Evolutionary conservation across 2,113 vertebrate species (phyloP), one percentile per base, ranked within the genome.

Genomic region (Platichthys flesus): DNA sequence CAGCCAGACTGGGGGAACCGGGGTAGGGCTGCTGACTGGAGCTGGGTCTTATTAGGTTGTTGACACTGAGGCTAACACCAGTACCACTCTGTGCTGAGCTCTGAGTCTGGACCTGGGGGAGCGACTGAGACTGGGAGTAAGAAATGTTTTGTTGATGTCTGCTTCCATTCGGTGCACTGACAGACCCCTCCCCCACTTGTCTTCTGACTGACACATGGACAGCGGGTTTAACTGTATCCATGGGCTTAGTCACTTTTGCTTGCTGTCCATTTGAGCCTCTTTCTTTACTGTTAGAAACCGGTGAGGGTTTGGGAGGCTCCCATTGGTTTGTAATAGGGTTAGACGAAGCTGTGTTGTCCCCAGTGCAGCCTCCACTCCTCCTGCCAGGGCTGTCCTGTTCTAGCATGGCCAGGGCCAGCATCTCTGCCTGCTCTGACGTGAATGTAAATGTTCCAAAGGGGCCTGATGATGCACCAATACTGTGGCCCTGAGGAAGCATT

Each of bases 341-440:
- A 85, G 94, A 65, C 86, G 94, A 10, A 83, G 90, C 28, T 3
- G 58, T 20, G 67, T 79, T 92, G 16, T 93, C 92, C 12, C 78
- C 86, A 28, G 88, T 79, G 71, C 93, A 94, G 31, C 76, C 71
- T 55, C 86, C 91, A 40, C 63, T 87, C 71, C 96, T 96, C 73
- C 94, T 94, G 24, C 91, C 91, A 18, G 96, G 94, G 80, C 91
- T 96, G 71, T 98, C 97, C 74, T 98, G 97, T 63, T 98, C 96
- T 78, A 99, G 96, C 93, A 98, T 98, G 52, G 96, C 97, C 76
- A 98, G 92, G 65, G 97, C 97, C 14, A 99, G 94, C 40, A 98
- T 97, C 79, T 99, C 97, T 2, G 96, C 96, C 86, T 97, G 98
- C 71, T 98, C 98, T 12, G 94, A 94, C 67, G 95, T 96, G 90